A percentile compares a stretch with the other conserved stretches of the same genome.
phyloP scores from a whole-genome alignment of 2,888 invertebrate species.

The Creontiades dilutus region DNA sequence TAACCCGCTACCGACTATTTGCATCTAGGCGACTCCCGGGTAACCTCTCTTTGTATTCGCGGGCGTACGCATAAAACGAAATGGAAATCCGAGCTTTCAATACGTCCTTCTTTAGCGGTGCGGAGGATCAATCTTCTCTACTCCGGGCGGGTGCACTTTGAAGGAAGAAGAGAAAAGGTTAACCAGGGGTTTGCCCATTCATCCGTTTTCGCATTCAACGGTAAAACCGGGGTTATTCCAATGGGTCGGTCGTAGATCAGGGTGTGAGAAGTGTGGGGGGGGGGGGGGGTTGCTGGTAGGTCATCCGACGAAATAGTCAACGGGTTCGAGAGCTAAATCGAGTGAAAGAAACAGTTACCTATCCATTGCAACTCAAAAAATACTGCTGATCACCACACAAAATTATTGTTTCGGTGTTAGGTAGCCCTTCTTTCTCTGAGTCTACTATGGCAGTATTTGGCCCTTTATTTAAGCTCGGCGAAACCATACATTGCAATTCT shows the following conservation, averaged over 20 bases:
- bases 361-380: too few species aligned
- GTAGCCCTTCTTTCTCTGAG: too few species aligned
- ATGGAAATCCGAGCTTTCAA: conserved; percentile 71
- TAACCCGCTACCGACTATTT: conserved; percentile 59
- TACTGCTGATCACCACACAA: too few species aligned
- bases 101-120: conserved; percentile 68
- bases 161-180: conserved; percentile 36
- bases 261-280: neutral
- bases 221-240: conserved; percentile 34
- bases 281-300: neutral
- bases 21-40: conserved; percentile 61
- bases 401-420: too few species aligned
- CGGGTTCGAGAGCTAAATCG: too few species aligned
- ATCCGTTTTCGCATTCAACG: conserved; percentile 42
- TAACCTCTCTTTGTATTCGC: conserved; percentile 62
- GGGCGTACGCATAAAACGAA: conserved; percentile 67
- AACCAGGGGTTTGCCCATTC: conserved; percentile 32
- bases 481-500: too few species aligned
- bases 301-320: neutral
- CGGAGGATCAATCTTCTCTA: conserved; percentile 61
- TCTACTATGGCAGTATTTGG: too few species aligned
- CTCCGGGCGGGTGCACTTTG: conserved; percentile 8
- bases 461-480: too few species aligned
- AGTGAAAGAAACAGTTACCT: too few species aligned
- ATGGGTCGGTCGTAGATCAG: conserved; percentile 32